Conservation (phyloP, 2,888 invertebrate species). For the Stomorhina lunata region DNA sequence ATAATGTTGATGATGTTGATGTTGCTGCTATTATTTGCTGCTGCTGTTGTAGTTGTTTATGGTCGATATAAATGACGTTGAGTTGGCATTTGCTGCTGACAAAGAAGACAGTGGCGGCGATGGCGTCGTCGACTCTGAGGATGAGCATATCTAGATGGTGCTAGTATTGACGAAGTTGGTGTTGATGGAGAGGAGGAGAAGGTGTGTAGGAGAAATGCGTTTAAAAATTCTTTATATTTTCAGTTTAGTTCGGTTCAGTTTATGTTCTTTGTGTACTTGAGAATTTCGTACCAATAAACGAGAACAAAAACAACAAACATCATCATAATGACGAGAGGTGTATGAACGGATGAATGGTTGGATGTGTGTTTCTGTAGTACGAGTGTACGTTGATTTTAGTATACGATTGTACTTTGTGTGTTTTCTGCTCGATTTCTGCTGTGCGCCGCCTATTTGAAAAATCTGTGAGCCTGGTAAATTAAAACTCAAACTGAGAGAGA, state of each 20-base stretch:
- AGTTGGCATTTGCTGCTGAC: slow-evolving; percentile 15
- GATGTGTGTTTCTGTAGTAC: no score
- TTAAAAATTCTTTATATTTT: slow-evolving; percentile 22
- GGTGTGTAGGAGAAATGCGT: slow-evolving; percentile 45
- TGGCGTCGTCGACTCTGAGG: neutral
- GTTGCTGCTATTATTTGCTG: neutral
- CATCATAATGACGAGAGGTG: slow-evolving; percentile 12
- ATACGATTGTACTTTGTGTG: slow-evolving; percentile 44
- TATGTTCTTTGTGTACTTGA: slow-evolving; percentile 7
- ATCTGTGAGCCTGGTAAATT: slow-evolving; percentile 76
- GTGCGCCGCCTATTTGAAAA: slow-evolving; percentile 28
- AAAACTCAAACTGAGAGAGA: slow-evolving; percentile 78
- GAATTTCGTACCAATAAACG: slow-evolving; percentile 27
- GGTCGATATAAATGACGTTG: slow-evolving; percentile 30
- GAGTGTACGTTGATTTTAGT: neutral
- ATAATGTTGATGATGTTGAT: slow-evolving; percentile 6
- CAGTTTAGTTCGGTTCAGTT: no score
- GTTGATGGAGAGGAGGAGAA: slow-evolving; percentile 14
- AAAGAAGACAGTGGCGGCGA: slow-evolving; percentile 11
- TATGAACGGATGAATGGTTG: neutral
- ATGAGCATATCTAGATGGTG: neutral
- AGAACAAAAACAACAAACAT: slow-evolving; percentile 40
- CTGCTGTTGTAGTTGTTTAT: neutral
- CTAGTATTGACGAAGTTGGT: neutral
- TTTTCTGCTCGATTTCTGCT: no score